These are phyloP conservation scores for Zaprionus ghesquierei DNA, from an alignment of 1,140 invertebrate genomes.

Conservation along the genomic window DNA sequence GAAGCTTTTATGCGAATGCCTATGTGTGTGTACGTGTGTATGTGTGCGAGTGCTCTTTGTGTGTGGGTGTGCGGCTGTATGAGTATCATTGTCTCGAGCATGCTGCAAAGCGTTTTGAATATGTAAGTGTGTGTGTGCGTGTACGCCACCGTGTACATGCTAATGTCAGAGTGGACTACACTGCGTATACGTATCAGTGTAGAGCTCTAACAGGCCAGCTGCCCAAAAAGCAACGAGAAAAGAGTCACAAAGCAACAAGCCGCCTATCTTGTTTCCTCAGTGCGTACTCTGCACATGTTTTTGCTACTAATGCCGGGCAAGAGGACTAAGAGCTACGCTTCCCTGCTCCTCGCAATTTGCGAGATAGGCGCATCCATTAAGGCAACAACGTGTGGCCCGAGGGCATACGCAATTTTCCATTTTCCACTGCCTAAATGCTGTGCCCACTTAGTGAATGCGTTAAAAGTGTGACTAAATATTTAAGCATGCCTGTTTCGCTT, in stretches of 20 bases:
- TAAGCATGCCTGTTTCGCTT: constrained; percentile 35
- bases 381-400: constrained; percentile 48
- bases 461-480: constrained; percentile 11
- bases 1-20: not conserved
- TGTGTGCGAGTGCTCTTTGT: not conserved
- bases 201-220: constrained; percentile 14
- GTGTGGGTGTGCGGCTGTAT: not conserved
- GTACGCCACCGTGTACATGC: constrained; percentile 51
- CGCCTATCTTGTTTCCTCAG: not conserved
- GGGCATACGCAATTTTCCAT: constrained; percentile 14
- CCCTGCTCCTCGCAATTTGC: not conserved
- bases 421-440: constrained; percentile 11
- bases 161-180: constrained; percentile 54
- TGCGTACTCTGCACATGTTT: not conserved
- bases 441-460: constrained; percentile 11
- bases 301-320: not conserved
- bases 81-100: constrained; percentile 41
- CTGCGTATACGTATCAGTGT: constrained; percentile 60
- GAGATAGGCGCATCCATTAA: constrained; percentile 38
- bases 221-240: constrained; percentile 1
- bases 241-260: constrained; percentile 39
- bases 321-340: not conserved
- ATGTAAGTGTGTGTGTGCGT: constrained; percentile 50
- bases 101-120: constrained; percentile 63
- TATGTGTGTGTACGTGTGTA: constrained; percentile 1